A percentile compares a stretch with the other conserved stretches of the same genome.
phyloP scores from a whole-genome alignment of 2,888 invertebrate genomes.

The Chrysopilus asiliformis region DNA sequence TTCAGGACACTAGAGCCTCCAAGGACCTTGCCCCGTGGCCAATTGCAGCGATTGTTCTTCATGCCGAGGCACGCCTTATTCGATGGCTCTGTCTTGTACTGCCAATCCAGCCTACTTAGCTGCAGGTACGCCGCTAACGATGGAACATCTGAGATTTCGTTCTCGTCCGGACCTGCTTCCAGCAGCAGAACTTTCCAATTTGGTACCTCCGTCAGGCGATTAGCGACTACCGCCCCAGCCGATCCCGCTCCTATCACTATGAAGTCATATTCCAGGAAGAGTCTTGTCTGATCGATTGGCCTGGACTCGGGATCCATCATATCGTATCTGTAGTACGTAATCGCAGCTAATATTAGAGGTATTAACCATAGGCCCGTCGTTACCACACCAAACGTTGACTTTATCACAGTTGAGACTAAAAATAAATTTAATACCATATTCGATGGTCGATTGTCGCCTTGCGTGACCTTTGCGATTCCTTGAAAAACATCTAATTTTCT shows the following conservation, averaged over 20 bases:
- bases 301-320: constrained; percentile 67
- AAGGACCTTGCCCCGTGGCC: constrained; percentile 80
- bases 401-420: constrained; percentile 62
- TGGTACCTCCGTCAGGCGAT: constrained; percentile 59
- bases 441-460: too few relatives aligned
- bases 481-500: too few relatives aligned
- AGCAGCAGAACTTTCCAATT: constrained; percentile 65
- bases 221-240: constrained; percentile 80
- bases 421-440: constrained; percentile 61
- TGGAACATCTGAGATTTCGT: constrained; percentile 77
- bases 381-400: constrained; percentile 55
- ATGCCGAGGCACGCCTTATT: constrained; percentile 69
- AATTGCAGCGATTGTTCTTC: constrained; percentile 69
- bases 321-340: constrained; percentile 69
- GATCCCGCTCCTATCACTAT: constrained; percentile 76
- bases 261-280: constrained; percentile 68
- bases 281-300: constrained; percentile 52
- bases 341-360: constrained; percentile 66
- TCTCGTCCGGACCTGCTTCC: constrained; percentile 79
- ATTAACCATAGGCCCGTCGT: constrained; percentile 74
- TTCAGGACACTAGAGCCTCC: constrained; percentile 81
- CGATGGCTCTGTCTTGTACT: constrained; percentile 77
- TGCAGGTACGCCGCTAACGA: constrained; percentile 78
- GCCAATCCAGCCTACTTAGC: constrained; percentile 75
- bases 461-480: too few relatives aligned